Evolutionary conservation across 64 coral and sea anemone species (phyloP).

Genomic region (Stichodactyla helianthus): DNA sequence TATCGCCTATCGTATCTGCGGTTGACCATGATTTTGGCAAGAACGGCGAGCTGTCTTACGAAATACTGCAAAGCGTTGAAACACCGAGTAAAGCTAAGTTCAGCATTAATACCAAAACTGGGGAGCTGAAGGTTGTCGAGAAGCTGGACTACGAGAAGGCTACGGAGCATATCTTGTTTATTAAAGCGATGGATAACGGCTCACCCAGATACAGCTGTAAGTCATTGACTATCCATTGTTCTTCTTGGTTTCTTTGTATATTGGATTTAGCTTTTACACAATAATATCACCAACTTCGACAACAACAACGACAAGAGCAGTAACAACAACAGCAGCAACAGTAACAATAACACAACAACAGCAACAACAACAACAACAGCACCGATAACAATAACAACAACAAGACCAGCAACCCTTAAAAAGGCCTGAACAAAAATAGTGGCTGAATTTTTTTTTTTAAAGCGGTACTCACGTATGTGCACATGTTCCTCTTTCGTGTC

Average conservation of each 20-base stretch:
- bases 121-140: slow-evolving; percentile 15
- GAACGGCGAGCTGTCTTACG: slow-evolving; percentile 40
- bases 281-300: too few relatives aligned
- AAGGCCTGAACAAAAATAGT: too few relatives aligned
- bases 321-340: too few relatives aligned
- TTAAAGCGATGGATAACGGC: slow-evolving; percentile 36
- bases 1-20: slow-evolving; percentile 31
- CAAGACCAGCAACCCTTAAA: too few relatives aligned
- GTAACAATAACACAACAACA: too few relatives aligned
- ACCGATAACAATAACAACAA: too few relatives aligned
- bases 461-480: too few relatives aligned
- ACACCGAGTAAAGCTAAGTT: slow-evolving; percentile 33
- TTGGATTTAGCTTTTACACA: too few relatives aligned
- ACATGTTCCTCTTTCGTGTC: too few relatives aligned
- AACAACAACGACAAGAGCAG: too few relatives aligned
- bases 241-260: not conserved
- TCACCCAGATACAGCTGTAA: slow-evolving; percentile 38
- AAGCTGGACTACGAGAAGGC: slow-evolving; percentile 53
- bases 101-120: slow-evolving; percentile 34
- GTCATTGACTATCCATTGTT: not conserved
- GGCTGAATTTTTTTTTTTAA: too few relatives aligned
- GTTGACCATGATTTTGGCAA: slow-evolving; percentile 37
- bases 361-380: too few relatives aligned
- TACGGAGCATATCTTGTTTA: slow-evolving; percentile 44
- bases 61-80: slow-evolving; percentile 39